Evolutionary conservation across 2,888 invertebrate species (phyloP), one percentile per base, ranked within the genome.

Genomic region (Eristalis intricaria): DNA sequence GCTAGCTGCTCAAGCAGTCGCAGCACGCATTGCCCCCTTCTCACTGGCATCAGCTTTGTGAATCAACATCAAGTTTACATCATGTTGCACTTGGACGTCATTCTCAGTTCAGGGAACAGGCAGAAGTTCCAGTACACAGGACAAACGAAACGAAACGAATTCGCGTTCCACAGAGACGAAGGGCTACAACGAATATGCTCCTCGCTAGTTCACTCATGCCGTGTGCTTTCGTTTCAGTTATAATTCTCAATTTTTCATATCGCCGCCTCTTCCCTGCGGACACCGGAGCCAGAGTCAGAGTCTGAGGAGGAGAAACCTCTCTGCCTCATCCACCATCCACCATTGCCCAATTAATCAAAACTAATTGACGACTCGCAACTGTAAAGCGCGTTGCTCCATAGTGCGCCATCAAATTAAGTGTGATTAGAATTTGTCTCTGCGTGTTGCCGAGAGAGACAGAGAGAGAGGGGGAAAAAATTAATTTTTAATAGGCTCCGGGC

Each of bases 331-430:
- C 58, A 1, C 23, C 60, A 11, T 23, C 26, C 8, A 66, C 35
- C 61, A 68, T 56, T 66, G 56, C 15, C 63, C 32, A 74, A 75
- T 79, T 78, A 74, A 78, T 74, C 78, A 69, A 74, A 63, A 73
- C 66, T 58, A 76, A 76, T 68, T 76, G 78, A 70, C n/a, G 78
- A 70, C 56, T 26, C 8, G 19, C 60, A 68, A 77, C 23, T 64
- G n/a, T 35, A 40, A 66, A 60, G 26, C 60, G 60, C 60, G 26
- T 32, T 10, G 32, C 13, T 60, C 26, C 26, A 19, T 23, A 26
- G 60, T 60, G 38, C n/a, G 61, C 43, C 29, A 35, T 50, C n/a
- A 56, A 69, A 56, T 56, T 26, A 70, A 63, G 23, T 58, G 22
- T 77, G 70, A 70, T 70, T 58, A 58, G n/a, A 61, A 50, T 43